Percentiles rank a stretch among this genome's conserved stretches.
Evolutionary conservation across 2,797 vertebrate genomes (phyloP).

Genomic region (Myotis findleyi): DNA sequence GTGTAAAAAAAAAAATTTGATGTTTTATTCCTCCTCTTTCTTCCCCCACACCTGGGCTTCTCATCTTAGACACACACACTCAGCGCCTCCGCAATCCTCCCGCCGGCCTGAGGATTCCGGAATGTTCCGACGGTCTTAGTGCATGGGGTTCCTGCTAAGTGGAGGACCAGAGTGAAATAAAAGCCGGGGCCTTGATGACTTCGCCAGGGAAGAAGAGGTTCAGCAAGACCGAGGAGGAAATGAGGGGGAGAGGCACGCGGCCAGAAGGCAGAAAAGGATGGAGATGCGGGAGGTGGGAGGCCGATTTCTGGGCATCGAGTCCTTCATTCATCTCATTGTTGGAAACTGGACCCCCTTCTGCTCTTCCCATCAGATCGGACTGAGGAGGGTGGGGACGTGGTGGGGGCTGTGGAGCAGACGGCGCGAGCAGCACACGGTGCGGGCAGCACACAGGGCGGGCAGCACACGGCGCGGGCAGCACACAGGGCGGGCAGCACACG

Average conservation of each 20-base stretch:
- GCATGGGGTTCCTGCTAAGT: background rate
- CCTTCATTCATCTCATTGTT: constrained; percentile 58
- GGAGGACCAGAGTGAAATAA: constrained; percentile 37
- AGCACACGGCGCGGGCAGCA: no score
- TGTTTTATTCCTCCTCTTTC: background rate
- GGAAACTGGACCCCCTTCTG: constrained; percentile 77
- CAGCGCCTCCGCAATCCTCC: background rate
- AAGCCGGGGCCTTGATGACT: constrained; percentile 38
- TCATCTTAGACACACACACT: background rate
- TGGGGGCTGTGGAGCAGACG: background rate
- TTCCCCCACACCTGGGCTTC: constrained; percentile 24
- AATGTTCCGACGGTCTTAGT: background rate
- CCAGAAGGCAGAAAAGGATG: background rate
- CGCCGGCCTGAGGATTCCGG: constrained; percentile 1
- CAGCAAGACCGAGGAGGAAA: constrained; percentile 14
- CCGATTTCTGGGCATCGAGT: constrained; percentile 77
- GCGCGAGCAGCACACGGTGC: background rate
- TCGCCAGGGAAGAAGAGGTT: constrained; percentile 46
- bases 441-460: no score
- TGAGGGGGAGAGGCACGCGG: constrained; percentile 40
- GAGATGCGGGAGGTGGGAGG: constrained; percentile 70
- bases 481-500: no score
- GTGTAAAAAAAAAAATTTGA: background rate
- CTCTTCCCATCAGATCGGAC: constrained; percentile 65
- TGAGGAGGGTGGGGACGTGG: background rate